These are phyloP conservation scores for Dinothrombium tinctorium DNA, from an alignment of 1,140 invertebrate species.

Conservation along the genomic window DNA sequence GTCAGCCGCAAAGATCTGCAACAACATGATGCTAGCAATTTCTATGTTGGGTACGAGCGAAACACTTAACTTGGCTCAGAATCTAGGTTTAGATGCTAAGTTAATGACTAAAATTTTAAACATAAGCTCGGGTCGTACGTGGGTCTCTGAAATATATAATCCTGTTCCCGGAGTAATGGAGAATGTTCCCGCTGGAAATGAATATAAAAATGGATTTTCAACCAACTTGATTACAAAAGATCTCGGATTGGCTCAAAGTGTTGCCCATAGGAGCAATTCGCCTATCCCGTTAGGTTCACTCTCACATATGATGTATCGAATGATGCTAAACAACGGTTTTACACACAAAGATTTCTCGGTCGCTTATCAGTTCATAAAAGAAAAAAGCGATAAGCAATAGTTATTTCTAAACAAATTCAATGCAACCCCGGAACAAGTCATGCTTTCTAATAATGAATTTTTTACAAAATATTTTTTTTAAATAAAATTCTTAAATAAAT, in stretches of 20 bases:
- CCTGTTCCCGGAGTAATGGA: conserved; percentile 74
- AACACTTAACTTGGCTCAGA: conserved; percentile 71
- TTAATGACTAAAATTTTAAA: conserved; percentile 70
- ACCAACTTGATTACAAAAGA: conserved; percentile 83
- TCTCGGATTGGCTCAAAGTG: conserved; percentile 58
- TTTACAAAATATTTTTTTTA: no score
- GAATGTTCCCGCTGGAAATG: conserved; percentile 57
- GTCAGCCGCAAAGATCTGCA: conserved; percentile 87
- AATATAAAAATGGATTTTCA: conserved; percentile 80
- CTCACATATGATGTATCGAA: conserved; percentile 51
- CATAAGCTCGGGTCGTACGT: conserved; percentile 76
- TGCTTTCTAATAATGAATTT: no score
- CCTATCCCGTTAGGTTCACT: conserved; percentile 60
- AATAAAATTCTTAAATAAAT: no score
- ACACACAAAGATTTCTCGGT: conserved; percentile 75
- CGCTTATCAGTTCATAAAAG: conserved; percentile 53
- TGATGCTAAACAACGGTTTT: conserved; percentile 45
- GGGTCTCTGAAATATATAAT: conserved; percentile 88
- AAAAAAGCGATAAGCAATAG: no score
- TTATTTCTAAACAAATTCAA: no score
- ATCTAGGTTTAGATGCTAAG: conserved; percentile 71
- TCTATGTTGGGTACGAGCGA: conserved; percentile 73
- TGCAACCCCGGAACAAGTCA: no score
- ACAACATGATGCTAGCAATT: conserved; percentile 84
- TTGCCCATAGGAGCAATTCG: conserved; percentile 42